Evolutionary conservation across 2,797 vertebrate species (phyloP).

Genomic region (Melanotaenia nigrans): DNA sequence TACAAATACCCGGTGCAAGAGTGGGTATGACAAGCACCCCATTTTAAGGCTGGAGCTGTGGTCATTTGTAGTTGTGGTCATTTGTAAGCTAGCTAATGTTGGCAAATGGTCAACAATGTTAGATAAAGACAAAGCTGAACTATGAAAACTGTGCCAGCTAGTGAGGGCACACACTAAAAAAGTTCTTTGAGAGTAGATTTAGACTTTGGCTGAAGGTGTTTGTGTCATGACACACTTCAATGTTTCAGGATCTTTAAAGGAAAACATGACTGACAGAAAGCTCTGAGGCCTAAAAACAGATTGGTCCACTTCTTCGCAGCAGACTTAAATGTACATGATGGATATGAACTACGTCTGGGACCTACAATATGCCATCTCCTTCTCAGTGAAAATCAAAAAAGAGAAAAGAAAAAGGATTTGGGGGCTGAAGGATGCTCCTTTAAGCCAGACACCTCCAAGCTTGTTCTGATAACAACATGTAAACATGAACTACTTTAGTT

Average conservation of each 20-base stretch:
- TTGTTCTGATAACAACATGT: slow-evolving; percentile 59
- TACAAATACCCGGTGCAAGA: slow-evolving; percentile 99
- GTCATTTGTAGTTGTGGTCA: background rate
- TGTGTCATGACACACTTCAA: slow-evolving; percentile 63
- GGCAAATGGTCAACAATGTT: slow-evolving; percentile 9
- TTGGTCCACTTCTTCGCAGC: background rate
- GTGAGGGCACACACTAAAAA: slow-evolving; percentile 6
- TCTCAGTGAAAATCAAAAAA: slow-evolving; percentile 56
- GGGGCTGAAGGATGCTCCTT: slow-evolving; percentile 59
- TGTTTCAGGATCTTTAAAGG: slow-evolving; percentile 29
- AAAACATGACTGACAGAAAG: slow-evolving; percentile 7
- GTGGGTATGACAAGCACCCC: slow-evolving; percentile 92
- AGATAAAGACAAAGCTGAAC: slow-evolving; percentile 20
- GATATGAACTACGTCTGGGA: slow-evolving; percentile 48
- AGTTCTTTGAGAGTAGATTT: slow-evolving; percentile 10
- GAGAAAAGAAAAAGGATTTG: slow-evolving; percentile 20
- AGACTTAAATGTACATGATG: slow-evolving; percentile 3
- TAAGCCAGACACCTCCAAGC: slow-evolving; percentile 78
- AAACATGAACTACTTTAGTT: slow-evolving; percentile 60
- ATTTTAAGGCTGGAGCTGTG: slow-evolving; percentile 63
- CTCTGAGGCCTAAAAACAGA: slow-evolving; percentile 17
- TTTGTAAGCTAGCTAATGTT: slow-evolving; percentile 19
- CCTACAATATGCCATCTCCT: slow-evolving; percentile 57
- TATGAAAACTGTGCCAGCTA: slow-evolving; percentile 19
- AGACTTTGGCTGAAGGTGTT: slow-evolving; percentile 31